Conservation (phyloP, 2,113 vertebrate species). For the Saccopteryx leptura region DNA sequence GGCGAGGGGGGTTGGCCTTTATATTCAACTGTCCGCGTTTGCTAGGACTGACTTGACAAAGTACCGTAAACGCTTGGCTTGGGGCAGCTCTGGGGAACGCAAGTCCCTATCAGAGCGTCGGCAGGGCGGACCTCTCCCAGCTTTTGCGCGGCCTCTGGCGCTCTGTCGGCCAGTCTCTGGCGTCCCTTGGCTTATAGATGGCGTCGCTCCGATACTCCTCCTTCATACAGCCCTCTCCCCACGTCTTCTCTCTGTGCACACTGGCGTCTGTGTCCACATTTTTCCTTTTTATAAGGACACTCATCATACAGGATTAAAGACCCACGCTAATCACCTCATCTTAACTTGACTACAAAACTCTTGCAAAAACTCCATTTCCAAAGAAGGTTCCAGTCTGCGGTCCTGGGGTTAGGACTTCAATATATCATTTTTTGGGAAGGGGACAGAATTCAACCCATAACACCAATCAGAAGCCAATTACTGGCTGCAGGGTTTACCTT, state of each 20-base stretch:
- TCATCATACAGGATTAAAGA: background rate
- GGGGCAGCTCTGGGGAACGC: background rate
- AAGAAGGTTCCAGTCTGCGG: too few species aligned
- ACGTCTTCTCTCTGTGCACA: background rate
- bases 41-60: background rate
- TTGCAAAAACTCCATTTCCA: background rate
- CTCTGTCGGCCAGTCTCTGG: background rate
- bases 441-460: background rate
- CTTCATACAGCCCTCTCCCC: too few species aligned
- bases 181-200: background rate
- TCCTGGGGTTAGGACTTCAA: too few species aligned
- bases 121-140: background rate
- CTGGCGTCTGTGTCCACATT: background rate
- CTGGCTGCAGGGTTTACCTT: background rate
- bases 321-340: too few species aligned
- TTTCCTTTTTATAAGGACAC: background rate
- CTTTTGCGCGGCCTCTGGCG: background rate
- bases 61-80: background rate
- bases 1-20: background rate
- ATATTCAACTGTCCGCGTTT: fast-evolving
- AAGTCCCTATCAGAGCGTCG: background rate
- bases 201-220: background rate
- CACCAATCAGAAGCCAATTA: background rate
- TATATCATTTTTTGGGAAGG: background rate
- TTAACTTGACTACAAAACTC: background rate